Conservation (phyloP, 2,888 invertebrate genomes). For the Erebia aethiops region DNA sequence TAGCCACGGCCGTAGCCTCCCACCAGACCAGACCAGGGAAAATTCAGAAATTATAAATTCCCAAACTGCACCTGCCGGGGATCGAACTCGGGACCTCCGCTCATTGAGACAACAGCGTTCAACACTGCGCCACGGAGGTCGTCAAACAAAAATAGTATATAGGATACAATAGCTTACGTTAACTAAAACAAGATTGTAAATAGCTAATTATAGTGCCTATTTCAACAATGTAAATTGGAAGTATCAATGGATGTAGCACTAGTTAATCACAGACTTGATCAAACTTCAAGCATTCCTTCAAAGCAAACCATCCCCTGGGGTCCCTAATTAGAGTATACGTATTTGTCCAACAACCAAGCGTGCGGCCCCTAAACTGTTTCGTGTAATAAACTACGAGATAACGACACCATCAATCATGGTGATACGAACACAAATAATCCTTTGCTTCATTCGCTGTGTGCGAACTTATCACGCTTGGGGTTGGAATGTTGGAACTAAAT, state of each 20-base stretch:
- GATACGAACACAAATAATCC: constrained; percentile 49
- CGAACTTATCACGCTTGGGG: constrained; percentile 49
- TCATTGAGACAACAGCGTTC: no score
- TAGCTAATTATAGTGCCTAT: neutral
- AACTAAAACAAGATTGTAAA: no score
- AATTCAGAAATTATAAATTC: no score
- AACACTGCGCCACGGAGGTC: no score
- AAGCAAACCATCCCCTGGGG: constrained; percentile 18
- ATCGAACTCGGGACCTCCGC: no score
- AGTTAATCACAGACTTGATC: neutral
- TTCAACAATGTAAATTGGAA: neutral
- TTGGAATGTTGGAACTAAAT: no score
- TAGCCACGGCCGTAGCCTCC: no score
- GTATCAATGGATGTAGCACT: no score
- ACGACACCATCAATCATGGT: constrained; percentile 49
- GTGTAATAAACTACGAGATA: constrained; percentile 35
- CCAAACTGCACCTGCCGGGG: no score
- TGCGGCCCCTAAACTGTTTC: constrained; percentile 23
- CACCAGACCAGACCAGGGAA: no score
- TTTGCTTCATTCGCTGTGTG: constrained; percentile 43
- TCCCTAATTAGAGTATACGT: constrained; percentile 15
- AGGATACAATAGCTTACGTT: no score
- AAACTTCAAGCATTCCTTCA: constrained; percentile 9
- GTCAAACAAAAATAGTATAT: no score
- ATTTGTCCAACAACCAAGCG: constrained; percentile 16